phyloP scores from a whole-genome alignment of 2,888 invertebrate genomes.

The Coremacera marginata region DNA sequence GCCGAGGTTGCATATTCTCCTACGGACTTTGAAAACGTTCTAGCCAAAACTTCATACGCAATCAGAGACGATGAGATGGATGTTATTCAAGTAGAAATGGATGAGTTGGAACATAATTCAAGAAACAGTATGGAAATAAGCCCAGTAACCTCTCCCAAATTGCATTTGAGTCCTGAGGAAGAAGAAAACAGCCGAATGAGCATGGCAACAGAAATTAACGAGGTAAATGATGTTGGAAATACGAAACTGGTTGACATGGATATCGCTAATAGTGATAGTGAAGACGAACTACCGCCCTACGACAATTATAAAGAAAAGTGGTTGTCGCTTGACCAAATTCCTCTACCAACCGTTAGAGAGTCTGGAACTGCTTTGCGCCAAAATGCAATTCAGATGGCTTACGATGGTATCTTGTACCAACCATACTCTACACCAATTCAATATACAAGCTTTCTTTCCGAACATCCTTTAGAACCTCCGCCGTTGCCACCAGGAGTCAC shows the following conservation, averaged over 20 bases:
- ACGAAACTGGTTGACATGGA: slow-evolving; percentile 68
- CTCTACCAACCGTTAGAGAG: slow-evolving; percentile 37
- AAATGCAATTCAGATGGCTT: slow-evolving; percentile 36
- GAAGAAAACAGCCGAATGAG: slow-evolving; percentile 37
- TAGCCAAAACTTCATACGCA: slow-evolving; percentile 47
- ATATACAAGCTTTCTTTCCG: neutral
- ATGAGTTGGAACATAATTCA: slow-evolving; percentile 48
- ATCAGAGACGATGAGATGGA: slow-evolving; percentile 53
- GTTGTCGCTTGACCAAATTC: slow-evolving; percentile 51
- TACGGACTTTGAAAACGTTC: slow-evolving; percentile 65
- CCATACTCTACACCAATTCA: neutral
- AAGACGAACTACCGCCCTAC: slow-evolving; percentile 47
- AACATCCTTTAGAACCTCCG: slow-evolving; percentile 12
- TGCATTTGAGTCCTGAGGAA: slow-evolving; percentile 50
- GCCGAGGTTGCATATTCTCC: slow-evolving; percentile 68
- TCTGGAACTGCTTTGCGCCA: neutral
- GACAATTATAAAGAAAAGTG: slow-evolving; percentile 37
- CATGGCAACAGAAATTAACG: slow-evolving; percentile 23
- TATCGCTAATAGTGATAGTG: slow-evolving; percentile 65
- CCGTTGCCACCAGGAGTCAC: slow-evolving; percentile 25
- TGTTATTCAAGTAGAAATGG: slow-evolving; percentile 51
- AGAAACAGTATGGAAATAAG: slow-evolving; percentile 61
- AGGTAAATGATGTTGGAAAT: slow-evolving; percentile 47
- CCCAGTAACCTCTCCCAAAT: slow-evolving; percentile 64
- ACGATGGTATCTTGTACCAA: slow-evolving; percentile 15